phyloP scores from a whole-genome alignment of 2,113 vertebrate species.

The Mixornis gularis region DNA sequence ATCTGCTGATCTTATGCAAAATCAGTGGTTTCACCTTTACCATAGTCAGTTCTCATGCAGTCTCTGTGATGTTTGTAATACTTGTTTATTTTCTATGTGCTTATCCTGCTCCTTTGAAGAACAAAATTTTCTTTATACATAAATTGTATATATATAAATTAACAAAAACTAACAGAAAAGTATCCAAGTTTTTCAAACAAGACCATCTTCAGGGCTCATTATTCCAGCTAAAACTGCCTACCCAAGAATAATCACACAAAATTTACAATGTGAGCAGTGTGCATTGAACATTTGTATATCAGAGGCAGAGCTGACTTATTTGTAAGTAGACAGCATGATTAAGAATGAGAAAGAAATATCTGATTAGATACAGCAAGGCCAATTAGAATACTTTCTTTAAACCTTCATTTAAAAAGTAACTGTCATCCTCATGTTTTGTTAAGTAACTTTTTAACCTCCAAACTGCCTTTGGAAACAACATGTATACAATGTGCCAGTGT shows the following conservation, averaged over 20 bases:
- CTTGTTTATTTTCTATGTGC: not conserved
- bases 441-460: not conserved
- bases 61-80: not conserved
- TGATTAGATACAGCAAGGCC: not conserved
- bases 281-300: not conserved
- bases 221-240: not conserved
- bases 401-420: not conserved
- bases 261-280: not conserved
- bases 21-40: not conserved
- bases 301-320: not conserved
- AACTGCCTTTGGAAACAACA: not conserved
- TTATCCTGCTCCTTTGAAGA: not conserved
- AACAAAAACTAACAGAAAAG: not conserved
- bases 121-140: not conserved
- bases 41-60: not conserved
- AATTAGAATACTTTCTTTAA: not conserved
- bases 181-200: not conserved
- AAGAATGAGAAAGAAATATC: not conserved
- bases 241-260: rapidly evolving
- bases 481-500: not conserved
- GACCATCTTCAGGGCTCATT: not conserved
- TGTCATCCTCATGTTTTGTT: not conserved
- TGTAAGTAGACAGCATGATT: not conserved
- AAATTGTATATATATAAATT: not conserved
- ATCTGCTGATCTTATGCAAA: not conserved